Evolutionary conservation across 2,888 invertebrate species (phyloP), one percentile per base, ranked within the genome.

Genomic region (Cheilosia pagana): DNA sequence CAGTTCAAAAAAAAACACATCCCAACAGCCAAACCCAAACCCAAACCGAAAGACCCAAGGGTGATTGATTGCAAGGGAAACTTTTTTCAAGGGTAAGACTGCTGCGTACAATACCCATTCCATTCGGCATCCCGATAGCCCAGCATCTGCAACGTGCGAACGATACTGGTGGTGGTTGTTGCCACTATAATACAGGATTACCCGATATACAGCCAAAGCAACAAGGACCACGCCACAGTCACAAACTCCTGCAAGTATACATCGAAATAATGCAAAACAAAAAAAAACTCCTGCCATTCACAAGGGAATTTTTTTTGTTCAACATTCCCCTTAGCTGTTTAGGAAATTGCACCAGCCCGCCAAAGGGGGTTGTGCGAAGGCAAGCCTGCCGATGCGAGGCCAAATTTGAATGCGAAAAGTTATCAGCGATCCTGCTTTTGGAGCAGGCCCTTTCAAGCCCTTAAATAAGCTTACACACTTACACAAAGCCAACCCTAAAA

Each of bases 111-210:
- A 79, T 81, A 82, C 81, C 78, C 86, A 86, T 86, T 87, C 87
- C 78, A 87, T 88, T 87, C 88, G 87, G 89, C 87, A 88, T 86
- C 86, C 87, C 85, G 79, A 71, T 87, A 82, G 70, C 81, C 55
- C 55, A 75, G 74, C 52, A 81, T 87, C 76, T 68, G 63, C 67
- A 62, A 72, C 55, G 62, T 75, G 71, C 76, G 35, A 88, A 82
- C 81, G 68, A 70, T 72, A 35, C 81, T 81, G 48, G 48, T 77
- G 53, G 60, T 60, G 65, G 52, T 53, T 65, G 41, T 59, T 52
- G 21, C 57, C 43, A 31, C 45, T 45, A 25, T 53, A 55, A 60
- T 50, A 59, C 62, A 70, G 77, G 62, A 77, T 70, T 77, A 70
- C 52, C 62, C 62, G 53, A 62, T 62, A 55, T 28, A 62, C 39